A percentile compares a stretch with the other conserved stretches of the same genome.
These are phyloP conservation scores for Gambusia yucatana DNA, from an alignment of 2,797 vertebrate genomes.

Conservation along the genomic window DNA sequence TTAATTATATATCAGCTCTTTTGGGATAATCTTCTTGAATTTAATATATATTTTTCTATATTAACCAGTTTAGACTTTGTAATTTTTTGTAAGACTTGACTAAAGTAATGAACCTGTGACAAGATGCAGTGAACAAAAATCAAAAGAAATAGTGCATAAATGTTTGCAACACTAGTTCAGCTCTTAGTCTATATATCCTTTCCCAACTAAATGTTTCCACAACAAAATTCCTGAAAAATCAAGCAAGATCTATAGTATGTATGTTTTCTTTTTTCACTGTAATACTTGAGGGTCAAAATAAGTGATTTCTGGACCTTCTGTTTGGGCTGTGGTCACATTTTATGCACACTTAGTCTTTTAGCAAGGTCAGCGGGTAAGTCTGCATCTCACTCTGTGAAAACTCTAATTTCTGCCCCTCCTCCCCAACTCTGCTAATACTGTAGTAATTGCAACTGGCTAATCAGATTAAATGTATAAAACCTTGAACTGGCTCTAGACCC, in stretches of 20 bases:
- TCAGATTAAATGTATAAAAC: not conserved
- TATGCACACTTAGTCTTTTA: not conserved
- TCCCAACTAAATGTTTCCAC: not conserved
- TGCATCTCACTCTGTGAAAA: not conserved
- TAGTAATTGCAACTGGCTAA: not conserved
- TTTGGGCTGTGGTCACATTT: not conserved
- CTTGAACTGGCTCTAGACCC: not conserved
- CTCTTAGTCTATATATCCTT: not conserved
- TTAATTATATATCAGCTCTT: not conserved
- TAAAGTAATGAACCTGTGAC: not conserved
- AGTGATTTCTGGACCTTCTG: not conserved
- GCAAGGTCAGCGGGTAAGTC: not conserved
- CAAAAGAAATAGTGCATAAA: not conserved
- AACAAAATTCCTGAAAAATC: not conserved
- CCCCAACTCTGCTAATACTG: not conserved
- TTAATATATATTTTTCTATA: not conserved
- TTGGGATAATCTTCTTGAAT: not conserved
- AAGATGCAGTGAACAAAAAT: not conserved
- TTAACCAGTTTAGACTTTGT: not conserved
- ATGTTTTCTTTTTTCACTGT: not conserved
- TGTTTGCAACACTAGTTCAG: not conserved
- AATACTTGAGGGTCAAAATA: not conserved
- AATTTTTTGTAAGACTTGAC: not conserved
- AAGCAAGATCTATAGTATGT: not conserved
- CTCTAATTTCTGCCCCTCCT: not conserved